Base-by-base conservation (phyloP, 92 coral and sea anemone genomes). In the Micromussa lordhowensis region DNA sequence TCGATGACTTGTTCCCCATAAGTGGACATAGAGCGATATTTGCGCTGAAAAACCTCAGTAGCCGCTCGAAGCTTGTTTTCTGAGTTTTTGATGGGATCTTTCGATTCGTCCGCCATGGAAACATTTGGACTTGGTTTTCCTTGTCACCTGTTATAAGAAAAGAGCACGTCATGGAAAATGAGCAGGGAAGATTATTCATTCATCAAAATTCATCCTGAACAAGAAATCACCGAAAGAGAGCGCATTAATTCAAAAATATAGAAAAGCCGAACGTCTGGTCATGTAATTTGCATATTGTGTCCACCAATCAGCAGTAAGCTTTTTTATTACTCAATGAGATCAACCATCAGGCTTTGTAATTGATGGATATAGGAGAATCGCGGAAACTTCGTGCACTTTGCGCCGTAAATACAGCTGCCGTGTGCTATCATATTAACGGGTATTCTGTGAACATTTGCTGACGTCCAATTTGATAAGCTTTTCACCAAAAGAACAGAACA, bases 21-120 rank as follows among this genome's bases (percentile, higher is more conserved):
- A 83, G 88, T 54, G 86, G 94, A 92, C 94, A 89, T 75, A 0
- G 95, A 77, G 70, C 91, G 90, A 85, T 91, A 95, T 71, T 90
- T 95, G 77, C 98, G 95, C 79, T 95, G 96, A 29, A 95, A 86
- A 53, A 95, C 91, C 79, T 93, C 95, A 17, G 96, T 93, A 31
- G 98, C 93, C 22, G 95, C 98, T 83, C 95, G 95, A 15, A 95
- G 89, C 83, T 94, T 95, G 75, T 91, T 81, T 38, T 95, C 96
- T 61, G 92, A 93, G 24, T 91, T 85, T 57, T 79, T 94, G 24
- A 83, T 54, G 19, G 31, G 73, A 59, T 86, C 90, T 51, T 71
- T 88, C 88, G 89, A 59, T 36, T 91, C 96, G 79, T 94, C 94
- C 63, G 98, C 98, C 98, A 95, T 95, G 82, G 88, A 91, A 55